Evolutionary conservation across 2,888 invertebrate species (phyloP).

Genomic region (Nemoura dubitans): DNA sequence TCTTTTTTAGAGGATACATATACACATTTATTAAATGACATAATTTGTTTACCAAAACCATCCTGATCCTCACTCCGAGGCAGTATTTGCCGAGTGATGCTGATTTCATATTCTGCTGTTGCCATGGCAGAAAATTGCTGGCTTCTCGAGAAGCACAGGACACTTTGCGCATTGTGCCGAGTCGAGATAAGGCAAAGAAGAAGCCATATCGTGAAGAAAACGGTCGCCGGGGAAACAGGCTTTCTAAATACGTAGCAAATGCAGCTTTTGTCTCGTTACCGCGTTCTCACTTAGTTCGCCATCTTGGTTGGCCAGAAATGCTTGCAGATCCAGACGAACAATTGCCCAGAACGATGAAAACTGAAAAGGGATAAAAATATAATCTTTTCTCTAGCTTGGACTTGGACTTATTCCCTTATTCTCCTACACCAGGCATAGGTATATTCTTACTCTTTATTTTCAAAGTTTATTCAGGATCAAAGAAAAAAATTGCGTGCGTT

Average conservation of each 20-base stretch:
- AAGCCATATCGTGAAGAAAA: neutral
- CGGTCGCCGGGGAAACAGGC: neutral
- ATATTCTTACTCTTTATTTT: neutral
- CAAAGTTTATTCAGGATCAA: neutral
- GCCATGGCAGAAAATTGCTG: neutral
- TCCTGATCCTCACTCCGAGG: neutral
- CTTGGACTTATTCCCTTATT: neutral
- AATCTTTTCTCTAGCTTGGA: neutral
- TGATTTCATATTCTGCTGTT: neutral
- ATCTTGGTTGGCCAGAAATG: neutral
- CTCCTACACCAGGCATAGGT: neutral
- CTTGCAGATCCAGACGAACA: neutral
- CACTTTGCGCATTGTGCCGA: neutral
- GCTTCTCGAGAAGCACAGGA: neutral
- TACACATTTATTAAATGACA: neutral
- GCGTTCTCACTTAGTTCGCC: neutral
- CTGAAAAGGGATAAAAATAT: neutral
- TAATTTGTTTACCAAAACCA: neutral
- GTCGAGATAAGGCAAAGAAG: neutral
- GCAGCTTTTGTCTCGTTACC: conserved; percentile 12
- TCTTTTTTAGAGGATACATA: neutral
- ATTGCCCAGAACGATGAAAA: neutral
- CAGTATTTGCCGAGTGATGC: neutral
- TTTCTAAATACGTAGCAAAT: neutral
- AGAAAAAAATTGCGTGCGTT: neutral